Base-by-base conservation (phyloP, 2,113 vertebrate species). In the Phyllostomus hastatus region DNA sequence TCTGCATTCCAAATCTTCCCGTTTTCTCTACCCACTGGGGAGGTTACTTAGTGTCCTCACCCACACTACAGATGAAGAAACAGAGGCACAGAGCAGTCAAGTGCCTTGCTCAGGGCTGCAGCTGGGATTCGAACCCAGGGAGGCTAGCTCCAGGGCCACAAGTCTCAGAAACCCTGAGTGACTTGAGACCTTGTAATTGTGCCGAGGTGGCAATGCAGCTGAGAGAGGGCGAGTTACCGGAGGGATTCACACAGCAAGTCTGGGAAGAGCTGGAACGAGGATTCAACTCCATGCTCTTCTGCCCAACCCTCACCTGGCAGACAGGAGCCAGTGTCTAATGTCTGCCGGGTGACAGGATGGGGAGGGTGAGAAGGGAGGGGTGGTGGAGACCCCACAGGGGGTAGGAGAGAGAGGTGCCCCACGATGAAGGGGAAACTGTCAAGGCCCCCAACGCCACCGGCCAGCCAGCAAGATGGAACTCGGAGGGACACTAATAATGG, bases 371-470 rank as follows among this genome's bases (percentile, higher is more conserved):
- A 1, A n/a, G n/a, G 0, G 9, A 20, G 5, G 5, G 33, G 16
- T 5, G 2, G 7, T 0, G 35, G 20, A 3, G 31, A 41, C 15
- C 43, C 4, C 43, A n/a, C 20, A 0, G 0, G 4, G 20, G 26
- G 4, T 1, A 19, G 66, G 31, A 38, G 15, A 84, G 7, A 5
- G 20, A 69, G 48, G 17, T 33, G 33, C n/a, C 61, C 38, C 28
- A 8, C 3, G 41, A 69, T 12, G 6, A 26, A 59, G 8, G 38
- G 33, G 5, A 72, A 52, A 11, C 14, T 2, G 26, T 46, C n/a
- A 8, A 41, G 35, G 15, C 28, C 54, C 86, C 50, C 31, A 80
- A 31, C 6, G 11, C 64, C 33, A 19, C 20, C 50, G 12, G 35
- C 12, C 1, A 41, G 33, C 17, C 10, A 75, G 43, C 52, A 38